A percentile compares a stretch with the other conserved stretches of the same genome.
Evolutionary conservation across 2,888 invertebrate species (phyloP).

Genomic region (Ormyrus nitidulus): DNA sequence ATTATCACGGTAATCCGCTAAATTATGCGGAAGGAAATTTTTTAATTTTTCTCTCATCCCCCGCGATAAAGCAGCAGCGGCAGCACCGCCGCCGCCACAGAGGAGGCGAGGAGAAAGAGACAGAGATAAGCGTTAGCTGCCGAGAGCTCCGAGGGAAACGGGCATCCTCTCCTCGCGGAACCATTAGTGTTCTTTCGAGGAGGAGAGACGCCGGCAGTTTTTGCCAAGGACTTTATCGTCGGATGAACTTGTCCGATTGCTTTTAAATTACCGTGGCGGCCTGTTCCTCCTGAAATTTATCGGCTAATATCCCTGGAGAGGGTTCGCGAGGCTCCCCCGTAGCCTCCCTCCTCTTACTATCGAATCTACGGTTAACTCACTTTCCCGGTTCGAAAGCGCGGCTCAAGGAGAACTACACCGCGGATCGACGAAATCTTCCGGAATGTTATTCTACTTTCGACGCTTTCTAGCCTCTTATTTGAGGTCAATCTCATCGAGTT

Average conservation of each 20-base stretch:
- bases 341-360: not conserved
- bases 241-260: constrained; percentile 67
- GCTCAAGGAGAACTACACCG: not conserved
- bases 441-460: constrained; percentile 38
- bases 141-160: constrained; percentile 1
- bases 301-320: constrained; percentile 61
- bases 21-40: constrained; percentile 25
- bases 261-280: constrained; percentile 64
- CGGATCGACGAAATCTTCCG: constrained; percentile 1
- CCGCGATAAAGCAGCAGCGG: too few relatives aligned
- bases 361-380: not conserved
- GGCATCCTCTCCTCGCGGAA: not conserved
- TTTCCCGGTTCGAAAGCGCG: not conserved
- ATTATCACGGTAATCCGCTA: constrained; percentile 2
- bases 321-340: not conserved
- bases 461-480: not conserved
- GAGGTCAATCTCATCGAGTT: not conserved
- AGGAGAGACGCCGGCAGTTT: constrained; percentile 24
- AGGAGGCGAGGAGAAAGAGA: not conserved
- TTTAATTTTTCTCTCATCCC: constrained; percentile 7
- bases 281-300: constrained; percentile 62
- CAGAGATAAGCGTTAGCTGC: not conserved
- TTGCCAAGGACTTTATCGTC: constrained; percentile 55
- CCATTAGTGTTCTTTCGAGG: constrained; percentile 40
- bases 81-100: too few relatives aligned